Base-by-base conservation (phyloP, 2,888 invertebrate genomes). In the Thera obeliscata region DNA sequence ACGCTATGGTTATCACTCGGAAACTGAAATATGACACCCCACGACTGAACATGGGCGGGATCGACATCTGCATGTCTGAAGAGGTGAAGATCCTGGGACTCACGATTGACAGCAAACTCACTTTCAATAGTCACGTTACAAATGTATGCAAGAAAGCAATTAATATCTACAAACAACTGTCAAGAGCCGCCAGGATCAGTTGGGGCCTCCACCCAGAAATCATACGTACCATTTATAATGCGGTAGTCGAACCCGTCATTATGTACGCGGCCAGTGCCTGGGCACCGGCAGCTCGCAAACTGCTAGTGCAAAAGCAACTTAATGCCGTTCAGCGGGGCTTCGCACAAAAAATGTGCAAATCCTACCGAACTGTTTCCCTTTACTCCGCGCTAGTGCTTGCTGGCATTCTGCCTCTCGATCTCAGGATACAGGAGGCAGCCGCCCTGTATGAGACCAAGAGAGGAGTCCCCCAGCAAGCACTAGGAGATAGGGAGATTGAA, bases 381-480 rank as follows among this genome's bases (percentile, higher is more conserved):
- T 6, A 58, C 64, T 38, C 38, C 4, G 38, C 38, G 11, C 50
- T 63, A 3, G 9, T 67, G 41, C 52, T 67, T 12, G 48, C 65
- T 0, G 65, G 66, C 12, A 33, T 63, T 2, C 54, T 66, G 2
- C 70, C 66, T 1, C 59, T 70, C 0, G 67, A 70, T 56, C 12
- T 70, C 2, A 22, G 67, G n/a, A 46, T 67, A 5, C 52, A 54
- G 11, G 66, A 66, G 38, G 46, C 46, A 48, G 46, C 9, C 9
- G 46, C 46, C 11, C 11, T 48, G 46, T 48, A 48, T 8, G 46
- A 49, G 49, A 56, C 56, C 2, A 62, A 38, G 49, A 38, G 50
- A 41, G 63, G 63, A 33, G 56, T 57, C 2, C n/a, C 33, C n/a
- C 63, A 11, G 57, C 33, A 36, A n/a, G n/a, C 3, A 11, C 7